Evolutionary conservation across 2,888 invertebrate genomes (phyloP).

Genomic region (Microctonus brassicae): DNA sequence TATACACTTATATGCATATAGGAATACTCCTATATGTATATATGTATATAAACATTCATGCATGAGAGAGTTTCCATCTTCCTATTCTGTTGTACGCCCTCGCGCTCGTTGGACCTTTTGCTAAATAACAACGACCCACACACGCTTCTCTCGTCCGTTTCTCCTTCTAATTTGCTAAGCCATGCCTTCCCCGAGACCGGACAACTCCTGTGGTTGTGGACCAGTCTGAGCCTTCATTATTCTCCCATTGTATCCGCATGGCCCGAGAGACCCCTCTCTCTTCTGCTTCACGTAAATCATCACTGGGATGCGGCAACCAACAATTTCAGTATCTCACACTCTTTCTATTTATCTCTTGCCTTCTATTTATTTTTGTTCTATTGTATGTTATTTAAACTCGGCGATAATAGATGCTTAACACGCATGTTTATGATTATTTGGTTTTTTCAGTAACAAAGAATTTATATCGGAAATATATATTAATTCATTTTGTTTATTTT

Average conservation of each 20-base stretch:
- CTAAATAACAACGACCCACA: constrained; percentile 6
- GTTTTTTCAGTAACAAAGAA: background rate
- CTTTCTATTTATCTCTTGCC: background rate
- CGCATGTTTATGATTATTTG: background rate
- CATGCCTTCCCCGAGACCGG: constrained; percentile 58
- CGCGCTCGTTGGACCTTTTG: background rate
- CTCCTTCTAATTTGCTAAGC: constrained; percentile 63
- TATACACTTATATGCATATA: no score
- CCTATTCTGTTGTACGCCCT: background rate
- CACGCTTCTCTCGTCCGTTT: constrained; percentile 39
- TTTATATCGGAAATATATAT: no score
- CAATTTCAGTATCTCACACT: constrained; percentile 8
- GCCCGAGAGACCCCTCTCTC: constrained; percentile 44
- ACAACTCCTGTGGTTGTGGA: constrained; percentile 50
- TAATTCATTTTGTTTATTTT: no score
- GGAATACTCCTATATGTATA: no score
- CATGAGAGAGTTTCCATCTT: background rate
- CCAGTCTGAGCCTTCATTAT: constrained; percentile 65
- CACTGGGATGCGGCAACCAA: constrained; percentile 37
- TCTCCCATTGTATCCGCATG: constrained; percentile 62
- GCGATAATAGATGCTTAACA: background rate
- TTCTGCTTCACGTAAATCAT: constrained; percentile 51
- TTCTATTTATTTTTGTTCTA: background rate
- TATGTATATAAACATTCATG: background rate
- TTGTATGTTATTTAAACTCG: background rate